Evolutionary conservation across 35 echinoderm and acorn worm species (phyloP).

Genomic region (Acanthaster planci): DNA sequence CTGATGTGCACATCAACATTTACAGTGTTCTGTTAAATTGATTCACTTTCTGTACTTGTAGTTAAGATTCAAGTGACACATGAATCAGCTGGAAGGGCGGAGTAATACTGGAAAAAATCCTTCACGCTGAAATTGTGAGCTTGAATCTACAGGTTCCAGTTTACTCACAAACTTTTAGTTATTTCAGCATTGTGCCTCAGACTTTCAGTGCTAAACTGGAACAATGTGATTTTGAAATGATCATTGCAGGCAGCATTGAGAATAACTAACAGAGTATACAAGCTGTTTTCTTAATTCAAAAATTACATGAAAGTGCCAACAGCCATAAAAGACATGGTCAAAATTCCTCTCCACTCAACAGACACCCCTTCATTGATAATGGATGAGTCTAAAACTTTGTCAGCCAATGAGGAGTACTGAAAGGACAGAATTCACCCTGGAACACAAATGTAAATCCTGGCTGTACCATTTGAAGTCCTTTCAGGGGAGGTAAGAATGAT

Average conservation of each 20-base stretch:
- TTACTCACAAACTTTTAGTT: too few relatives aligned
- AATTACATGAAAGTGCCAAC: background rate
- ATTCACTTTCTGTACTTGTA: too few relatives aligned
- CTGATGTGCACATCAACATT: too few relatives aligned
- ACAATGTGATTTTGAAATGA: too few relatives aligned
- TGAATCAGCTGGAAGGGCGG: too few relatives aligned
- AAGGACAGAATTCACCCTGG: background rate
- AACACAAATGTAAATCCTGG: background rate
- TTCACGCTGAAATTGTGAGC: background rate
- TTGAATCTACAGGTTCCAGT: background rate
- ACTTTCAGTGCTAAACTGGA: too few relatives aligned
- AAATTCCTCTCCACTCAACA: background rate
- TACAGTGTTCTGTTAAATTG: too few relatives aligned
- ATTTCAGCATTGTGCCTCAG: too few relatives aligned
- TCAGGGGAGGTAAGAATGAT: background rate
- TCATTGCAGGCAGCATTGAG: too few relatives aligned
- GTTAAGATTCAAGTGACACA: too few relatives aligned
- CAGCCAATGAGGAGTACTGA: background rate
- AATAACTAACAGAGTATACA: too few relatives aligned
- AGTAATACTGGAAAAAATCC: too few relatives aligned
- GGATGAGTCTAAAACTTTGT: slow-evolving; percentile 6
- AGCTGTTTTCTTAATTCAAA: background rate
- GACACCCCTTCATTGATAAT: background rate
- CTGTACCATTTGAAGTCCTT: background rate
- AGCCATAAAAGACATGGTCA: background rate